A percentile compares a stretch with the other conserved stretches of the same genome.
Evolutionary conservation across 2,797 vertebrate species (phyloP).

Genomic region (Bovichtus diacanthus): DNA sequence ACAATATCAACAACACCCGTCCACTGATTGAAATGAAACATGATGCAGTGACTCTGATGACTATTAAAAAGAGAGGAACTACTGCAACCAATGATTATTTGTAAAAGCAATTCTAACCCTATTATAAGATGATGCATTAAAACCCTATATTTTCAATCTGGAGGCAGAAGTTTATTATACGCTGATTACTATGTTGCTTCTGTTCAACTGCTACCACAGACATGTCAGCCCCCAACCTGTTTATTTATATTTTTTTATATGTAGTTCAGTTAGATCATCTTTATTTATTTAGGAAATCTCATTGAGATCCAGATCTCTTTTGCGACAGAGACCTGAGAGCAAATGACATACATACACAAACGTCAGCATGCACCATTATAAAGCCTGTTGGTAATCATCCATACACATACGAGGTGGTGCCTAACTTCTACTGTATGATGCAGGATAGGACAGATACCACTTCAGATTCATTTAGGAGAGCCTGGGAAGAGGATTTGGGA

Average conservation of each 20-base stretch:
- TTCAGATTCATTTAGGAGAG: neutral
- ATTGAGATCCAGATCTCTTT: neutral
- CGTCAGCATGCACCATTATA: neutral
- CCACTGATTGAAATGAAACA: neutral
- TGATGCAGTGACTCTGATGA: neutral
- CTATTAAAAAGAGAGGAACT: constrained; percentile 7
- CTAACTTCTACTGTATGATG: neutral
- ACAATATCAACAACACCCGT: constrained; percentile 13
- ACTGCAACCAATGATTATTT: neutral
- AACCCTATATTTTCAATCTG: neutral
- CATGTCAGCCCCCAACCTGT: neutral
- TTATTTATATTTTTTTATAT: neutral
- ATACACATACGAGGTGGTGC: neutral
- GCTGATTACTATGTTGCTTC: constrained; percentile 8
- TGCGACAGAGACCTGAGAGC: neutral
- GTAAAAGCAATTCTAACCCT: neutral
- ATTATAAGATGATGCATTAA: neutral
- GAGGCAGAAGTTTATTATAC: neutral
- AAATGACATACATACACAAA: neutral
- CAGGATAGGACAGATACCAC: neutral
- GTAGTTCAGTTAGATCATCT: neutral
- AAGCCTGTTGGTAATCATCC: too few relatives aligned
- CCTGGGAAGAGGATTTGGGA: neutral
- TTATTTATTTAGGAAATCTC: neutral
- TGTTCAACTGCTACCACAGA: neutral